Evolutionary conservation across 2,113 vertebrate species (phyloP).

Genomic region (Corydoras sp.): DNA sequence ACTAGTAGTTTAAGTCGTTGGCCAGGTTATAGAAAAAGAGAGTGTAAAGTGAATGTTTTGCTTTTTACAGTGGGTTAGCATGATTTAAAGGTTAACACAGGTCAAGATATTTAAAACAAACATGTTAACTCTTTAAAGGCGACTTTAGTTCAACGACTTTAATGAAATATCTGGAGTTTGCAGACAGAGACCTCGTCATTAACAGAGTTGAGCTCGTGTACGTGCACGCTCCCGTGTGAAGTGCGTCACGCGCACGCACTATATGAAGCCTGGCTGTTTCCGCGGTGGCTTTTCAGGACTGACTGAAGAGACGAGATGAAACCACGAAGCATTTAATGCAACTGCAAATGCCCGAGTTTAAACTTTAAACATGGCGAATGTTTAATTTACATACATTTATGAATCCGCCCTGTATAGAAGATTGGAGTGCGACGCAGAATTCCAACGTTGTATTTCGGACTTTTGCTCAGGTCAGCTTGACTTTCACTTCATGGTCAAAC

Average conservation of each 20-base stretch:
- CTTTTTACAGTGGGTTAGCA: no score
- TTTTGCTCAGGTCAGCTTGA: slow-evolving; percentile 44
- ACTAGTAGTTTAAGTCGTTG: no score
- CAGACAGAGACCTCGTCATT: no score
- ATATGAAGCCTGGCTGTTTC: slow-evolving; percentile 32
- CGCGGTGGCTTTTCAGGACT: neutral
- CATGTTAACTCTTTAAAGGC: no score
- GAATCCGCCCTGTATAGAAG: slow-evolving; percentile 19
- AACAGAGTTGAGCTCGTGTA: neutral
- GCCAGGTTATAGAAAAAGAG: no score
- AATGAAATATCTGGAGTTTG: no score
- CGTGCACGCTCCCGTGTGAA: slow-evolving; percentile 17
- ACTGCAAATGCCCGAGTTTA: neutral
- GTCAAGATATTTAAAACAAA: no score
- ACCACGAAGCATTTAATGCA: neutral
- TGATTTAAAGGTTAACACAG: no score
- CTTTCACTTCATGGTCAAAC: neutral
- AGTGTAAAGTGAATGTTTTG: no score
- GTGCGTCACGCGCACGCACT: slow-evolving; percentile 43
- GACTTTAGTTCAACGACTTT: no score
- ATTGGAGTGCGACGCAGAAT: neutral
- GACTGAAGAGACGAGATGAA: neutral
- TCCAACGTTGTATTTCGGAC: slow-evolving; percentile 28
- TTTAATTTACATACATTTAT: neutral
- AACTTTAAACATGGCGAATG: neutral